phyloP scores from a whole-genome alignment of 2,113 vertebrate species.

The Macroglossus sobrinus region DNA sequence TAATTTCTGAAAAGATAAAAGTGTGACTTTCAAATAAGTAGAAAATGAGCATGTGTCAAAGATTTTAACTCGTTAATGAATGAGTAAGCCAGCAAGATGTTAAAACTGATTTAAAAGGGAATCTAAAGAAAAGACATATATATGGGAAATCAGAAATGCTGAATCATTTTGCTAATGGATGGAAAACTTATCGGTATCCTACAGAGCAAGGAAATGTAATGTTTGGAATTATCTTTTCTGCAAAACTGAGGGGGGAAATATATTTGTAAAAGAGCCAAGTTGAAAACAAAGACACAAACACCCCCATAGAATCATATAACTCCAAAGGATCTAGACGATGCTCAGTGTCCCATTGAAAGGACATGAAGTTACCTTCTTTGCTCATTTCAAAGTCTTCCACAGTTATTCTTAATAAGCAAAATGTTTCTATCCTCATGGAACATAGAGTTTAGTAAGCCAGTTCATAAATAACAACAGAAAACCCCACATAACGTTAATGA shows the following conservation, averaged over 20 bases:
- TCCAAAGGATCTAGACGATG: background rate
- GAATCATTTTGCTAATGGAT: background rate
- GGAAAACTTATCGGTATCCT: background rate
- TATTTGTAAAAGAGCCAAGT: background rate
- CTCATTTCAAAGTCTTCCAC: background rate
- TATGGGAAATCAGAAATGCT: background rate
- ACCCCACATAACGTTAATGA: background rate
- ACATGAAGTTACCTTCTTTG: background rate
- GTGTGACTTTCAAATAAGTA: background rate
- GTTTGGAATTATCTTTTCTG: background rate
- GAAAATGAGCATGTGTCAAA: background rate
- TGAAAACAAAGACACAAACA: background rate
- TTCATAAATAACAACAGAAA: background rate
- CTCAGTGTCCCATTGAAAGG: fast-evolving
- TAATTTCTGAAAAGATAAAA: slow-evolving; percentile 6
- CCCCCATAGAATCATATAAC: fast-evolving
- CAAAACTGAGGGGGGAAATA: background rate
- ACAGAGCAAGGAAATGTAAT: background rate
- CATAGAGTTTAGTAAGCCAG: background rate
- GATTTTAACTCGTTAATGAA: background rate
- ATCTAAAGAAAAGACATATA: background rate
- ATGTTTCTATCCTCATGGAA: background rate
- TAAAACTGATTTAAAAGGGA: background rate
- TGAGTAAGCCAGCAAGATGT: background rate
- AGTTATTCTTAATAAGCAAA: background rate